Conservation (phyloP, 2,797 vertebrate species). For the Halcyon badia region DNA sequence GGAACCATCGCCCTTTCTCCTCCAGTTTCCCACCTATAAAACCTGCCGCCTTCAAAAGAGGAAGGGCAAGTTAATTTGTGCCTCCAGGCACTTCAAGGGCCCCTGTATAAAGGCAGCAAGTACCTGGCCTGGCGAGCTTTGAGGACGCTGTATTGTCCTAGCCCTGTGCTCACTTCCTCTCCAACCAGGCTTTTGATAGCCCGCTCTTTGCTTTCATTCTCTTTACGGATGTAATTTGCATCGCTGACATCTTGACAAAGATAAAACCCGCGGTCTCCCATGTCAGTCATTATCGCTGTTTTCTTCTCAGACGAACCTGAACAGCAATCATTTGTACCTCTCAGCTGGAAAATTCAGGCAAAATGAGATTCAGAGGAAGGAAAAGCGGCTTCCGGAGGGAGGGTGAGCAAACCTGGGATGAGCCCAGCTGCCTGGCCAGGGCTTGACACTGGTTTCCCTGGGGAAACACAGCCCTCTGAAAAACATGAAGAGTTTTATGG, state of each 20-base stretch:
- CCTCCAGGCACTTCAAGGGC: slow-evolving; percentile 52
- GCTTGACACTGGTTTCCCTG: neutral
- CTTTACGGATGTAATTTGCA: slow-evolving; percentile 62
- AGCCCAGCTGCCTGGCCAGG: neutral
- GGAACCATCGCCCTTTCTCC: neutral
- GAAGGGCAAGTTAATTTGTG: slow-evolving; percentile 27
- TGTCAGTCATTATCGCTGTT: slow-evolving; percentile 43
- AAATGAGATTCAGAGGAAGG: slow-evolving; percentile 39
- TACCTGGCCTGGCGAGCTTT: slow-evolving; percentile 52
- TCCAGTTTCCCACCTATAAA: slow-evolving; percentile 58
- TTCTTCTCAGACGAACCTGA: slow-evolving; percentile 59
- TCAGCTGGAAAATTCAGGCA: slow-evolving; percentile 57
- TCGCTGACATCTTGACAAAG: slow-evolving; percentile 59
- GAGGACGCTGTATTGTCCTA: slow-evolving; percentile 18
- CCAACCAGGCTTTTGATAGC: slow-evolving; percentile 61
- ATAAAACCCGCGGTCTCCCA: slow-evolving; percentile 52
- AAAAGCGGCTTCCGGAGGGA: slow-evolving; percentile 31
- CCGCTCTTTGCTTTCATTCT: slow-evolving; percentile 22
- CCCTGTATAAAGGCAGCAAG: slow-evolving; percentile 41
- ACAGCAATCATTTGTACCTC: slow-evolving; percentile 55
- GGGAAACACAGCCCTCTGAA: neutral
- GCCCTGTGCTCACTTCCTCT: slow-evolving; percentile 48
- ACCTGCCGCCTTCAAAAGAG: neutral
- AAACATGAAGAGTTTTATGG: neutral
- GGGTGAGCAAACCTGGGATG: neutral